phyloP scores from a whole-genome alignment of 2,888 invertebrate genomes.

The Sphinx pinastri region DNA sequence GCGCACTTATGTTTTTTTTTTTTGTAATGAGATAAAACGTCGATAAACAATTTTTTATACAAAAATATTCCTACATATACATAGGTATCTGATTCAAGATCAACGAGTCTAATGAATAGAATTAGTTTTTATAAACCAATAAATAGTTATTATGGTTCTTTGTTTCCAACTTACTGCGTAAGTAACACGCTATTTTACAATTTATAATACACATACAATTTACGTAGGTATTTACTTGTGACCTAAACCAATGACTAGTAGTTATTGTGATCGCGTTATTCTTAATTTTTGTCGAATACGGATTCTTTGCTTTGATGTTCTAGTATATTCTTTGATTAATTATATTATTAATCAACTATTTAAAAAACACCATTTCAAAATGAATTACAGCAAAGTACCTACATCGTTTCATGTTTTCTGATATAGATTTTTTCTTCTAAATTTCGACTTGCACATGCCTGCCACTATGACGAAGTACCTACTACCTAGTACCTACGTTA shows the following conservation, averaged over 20 bases:
- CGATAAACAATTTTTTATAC: too few species aligned
- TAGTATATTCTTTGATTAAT: too few species aligned
- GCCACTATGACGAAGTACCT: neutral
- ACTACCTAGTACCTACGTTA: neutral
- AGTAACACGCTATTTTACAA: constrained; percentile 14
- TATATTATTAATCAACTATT: too few species aligned
- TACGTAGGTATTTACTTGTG: neutral
- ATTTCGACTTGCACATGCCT: too few species aligned
- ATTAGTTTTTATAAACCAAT: constrained; percentile 26
- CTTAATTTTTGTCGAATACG: neutral
- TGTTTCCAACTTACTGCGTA: constrained; percentile 18
- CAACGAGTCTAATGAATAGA: neutral
- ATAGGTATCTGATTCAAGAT: neutral
- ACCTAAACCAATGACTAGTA: constrained; percentile 21
- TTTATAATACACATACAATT: constrained; percentile 15
- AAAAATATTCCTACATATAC: too few species aligned
- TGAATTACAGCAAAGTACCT: too few species aligned
- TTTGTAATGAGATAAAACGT: too few species aligned
- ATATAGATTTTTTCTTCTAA: too few species aligned
- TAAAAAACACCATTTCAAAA: neutral
- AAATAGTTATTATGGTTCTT: neutral
- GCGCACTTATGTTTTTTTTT: too few species aligned
- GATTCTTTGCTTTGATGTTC: neutral
- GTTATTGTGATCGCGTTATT: constrained; percentile 5
- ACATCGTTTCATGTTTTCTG: too few species aligned